Evolutionary conservation across 1,140 invertebrate genomes (phyloP), one percentile per base, ranked within the genome.

Genomic region (Plectrocnemia conspersa): DNA sequence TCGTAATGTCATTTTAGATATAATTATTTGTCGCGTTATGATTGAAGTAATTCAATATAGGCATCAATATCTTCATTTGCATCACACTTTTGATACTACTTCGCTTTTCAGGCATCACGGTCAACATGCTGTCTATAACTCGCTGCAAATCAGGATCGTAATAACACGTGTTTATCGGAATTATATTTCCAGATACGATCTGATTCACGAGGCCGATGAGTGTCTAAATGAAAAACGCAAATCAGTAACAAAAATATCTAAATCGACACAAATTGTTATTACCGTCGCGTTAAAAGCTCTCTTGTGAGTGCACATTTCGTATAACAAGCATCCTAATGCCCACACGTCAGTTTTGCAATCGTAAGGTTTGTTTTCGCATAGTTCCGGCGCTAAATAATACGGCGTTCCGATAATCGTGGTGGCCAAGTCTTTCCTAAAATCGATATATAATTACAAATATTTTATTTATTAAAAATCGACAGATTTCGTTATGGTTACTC

Each of bases 321-420:
- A 92, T 7, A 93, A 66, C 56, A 93, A 77, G 68, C 90, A 91
- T 2, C 91, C 91, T 45, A 91, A 73, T 13, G 88, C 85, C 91
- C 90, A 93, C 55, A 93, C 82, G 65, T 94, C 91, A 59, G 82
- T 85, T 72, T 87, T 87, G 4, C 77, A 77, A 66, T 86, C 81
- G 59, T 89, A 91, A 21, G 80, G 76, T 65, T 83, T 78, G 27
- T 83, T 83, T 68, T 84, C 80, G 62, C 91, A 85, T 33, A 93
- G 70, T 74, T 94, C 91, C 25, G 91, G 91, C 9, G 89, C 88
- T 66, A 91, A 81, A 71, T 93, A 93, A 69, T 85, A 86, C 42
- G 85, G 87, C 27, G 91, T 91, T 32, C 91, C 90, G 49, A 90
- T 86, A 18, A 79, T 65, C 6, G 78, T 79, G 4, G 70, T 72